Evolutionary conservation across 1,140 invertebrate species (phyloP), one percentile per base, ranked within the genome.

Genomic region (Pseudomyrmex dendroicus): DNA sequence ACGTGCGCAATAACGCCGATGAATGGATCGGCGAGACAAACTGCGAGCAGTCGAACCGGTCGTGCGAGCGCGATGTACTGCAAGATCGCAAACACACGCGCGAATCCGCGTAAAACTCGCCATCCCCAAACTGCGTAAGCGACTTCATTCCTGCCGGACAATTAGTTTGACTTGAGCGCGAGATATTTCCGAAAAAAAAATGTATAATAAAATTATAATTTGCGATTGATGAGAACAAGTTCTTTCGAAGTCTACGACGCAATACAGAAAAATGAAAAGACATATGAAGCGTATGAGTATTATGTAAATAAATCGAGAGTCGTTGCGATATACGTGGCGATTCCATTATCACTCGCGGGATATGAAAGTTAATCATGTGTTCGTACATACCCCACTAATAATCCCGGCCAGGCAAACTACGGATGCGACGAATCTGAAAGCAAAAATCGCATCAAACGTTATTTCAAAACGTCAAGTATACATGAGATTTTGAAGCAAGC

Each of bases 341-440:
- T 64, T 17, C 9, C 59, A 35, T 22, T 7, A 20, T 10, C 74
- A 67, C 35, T 77, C 35, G 52, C 20, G 52, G 22, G 4, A 35
- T 25, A 68, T 10, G 3, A 48, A 67, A 78, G 44, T 57, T 22
- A 48, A 61, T 48, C 56, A 67, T 13, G 4, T 15, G 8, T 2
- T 82, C 67, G 7, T 89, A 93, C 93, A 74, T 94, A 95, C 94
- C 94, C 89, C 94, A 88, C 84, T 83, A 70, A 88, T 89, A 59
- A 93, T 74, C 70, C 91, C 86, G 85, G 88, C 84, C 83, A 94
- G 85, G 89, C 91, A 91, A 64, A 92, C 86, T 88, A 92, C 86
- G 91, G 87, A 91, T 86, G 92, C 92, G 86, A 92, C 85, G 83
- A 93, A 89, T 91, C 94, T 94, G 93, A 82, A 90, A 92, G 44